phyloP scores from a whole-genome alignment of 2,797 vertebrate species.

The Syngnathus rostellatus region DNA sequence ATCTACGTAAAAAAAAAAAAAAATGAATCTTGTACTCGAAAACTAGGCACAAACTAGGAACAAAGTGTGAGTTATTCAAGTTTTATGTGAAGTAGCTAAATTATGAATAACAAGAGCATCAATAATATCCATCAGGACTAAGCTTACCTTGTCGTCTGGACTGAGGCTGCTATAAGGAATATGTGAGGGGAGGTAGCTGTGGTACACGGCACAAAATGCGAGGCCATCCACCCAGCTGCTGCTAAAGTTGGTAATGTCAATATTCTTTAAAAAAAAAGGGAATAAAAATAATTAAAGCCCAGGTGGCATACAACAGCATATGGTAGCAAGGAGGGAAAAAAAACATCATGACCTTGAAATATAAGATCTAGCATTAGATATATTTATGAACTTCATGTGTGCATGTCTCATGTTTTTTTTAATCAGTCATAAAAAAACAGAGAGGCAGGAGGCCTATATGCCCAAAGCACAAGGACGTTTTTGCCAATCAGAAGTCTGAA shows the following conservation, averaged over 20 bases:
- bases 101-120: neutral
- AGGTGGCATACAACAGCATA: neutral
- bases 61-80: neutral
- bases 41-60: neutral
- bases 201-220: slow-evolving; percentile 77
- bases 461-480: neutral
- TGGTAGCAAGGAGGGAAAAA: neutral
- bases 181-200: slow-evolving; percentile 76
- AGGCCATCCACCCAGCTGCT: slow-evolving; percentile 79
- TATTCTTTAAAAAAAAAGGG: slow-evolving; percentile 57
- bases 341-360: neutral
- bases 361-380: neutral
- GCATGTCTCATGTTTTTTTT: neutral
- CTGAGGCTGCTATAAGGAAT: slow-evolving; percentile 67
- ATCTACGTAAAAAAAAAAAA: neutral
- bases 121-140: neutral
- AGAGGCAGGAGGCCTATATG: too few species aligned
- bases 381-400: neutral
- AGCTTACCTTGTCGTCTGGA: slow-evolving; percentile 67
- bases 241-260: slow-evolving; percentile 83
- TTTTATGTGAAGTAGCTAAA: neutral
- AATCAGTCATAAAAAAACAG: neutral
- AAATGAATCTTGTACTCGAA: neutral
- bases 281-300: neutral
- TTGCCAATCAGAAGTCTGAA: neutral